Percentiles rank a stretch among this genome's conserved stretches.
phyloP scores from a whole-genome alignment of 2,888 invertebrate genomes.

The Drosophila neonasuta region DNA sequence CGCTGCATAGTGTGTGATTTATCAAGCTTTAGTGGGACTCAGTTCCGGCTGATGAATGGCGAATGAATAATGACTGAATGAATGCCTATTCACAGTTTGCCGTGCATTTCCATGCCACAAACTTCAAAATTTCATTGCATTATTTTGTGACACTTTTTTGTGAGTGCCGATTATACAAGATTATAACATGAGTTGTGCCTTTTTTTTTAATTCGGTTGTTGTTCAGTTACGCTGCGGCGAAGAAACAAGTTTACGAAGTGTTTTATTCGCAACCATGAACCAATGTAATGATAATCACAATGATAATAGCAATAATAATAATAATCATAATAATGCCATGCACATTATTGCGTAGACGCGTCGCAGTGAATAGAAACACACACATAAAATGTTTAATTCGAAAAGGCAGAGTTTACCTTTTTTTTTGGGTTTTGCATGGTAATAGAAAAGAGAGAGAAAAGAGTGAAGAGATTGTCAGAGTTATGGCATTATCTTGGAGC shows the following conservation, averaged over 20 bases:
- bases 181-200: slow-evolving; percentile 11
- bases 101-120: neutral
- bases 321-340: slow-evolving; percentile 10
- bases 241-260: slow-evolving; percentile 31
- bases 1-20: slow-evolving; percentile 13
- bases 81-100: slow-evolving; percentile 14
- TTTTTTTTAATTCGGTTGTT: neutral
- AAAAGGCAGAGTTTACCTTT: slow-evolving; percentile 20
- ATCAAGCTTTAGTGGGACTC: neutral
- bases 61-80: slow-evolving; percentile 8
- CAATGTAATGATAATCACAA: slow-evolving; percentile 14
- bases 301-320: slow-evolving; percentile 9
- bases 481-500: slow-evolving; percentile 22
- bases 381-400: slow-evolving; percentile 31
- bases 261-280: slow-evolving; percentile 15
- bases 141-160: slow-evolving; percentile 16
- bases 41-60: slow-evolving; percentile 40
- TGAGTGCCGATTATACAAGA: slow-evolving; percentile 33
- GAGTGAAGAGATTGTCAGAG: slow-evolving; percentile 11
- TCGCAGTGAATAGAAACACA: too few species aligned
- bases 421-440: neutral
- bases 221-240: neutral
- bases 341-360: slow-evolving; percentile 19
- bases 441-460: slow-evolving; percentile 30
- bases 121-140: slow-evolving; percentile 19